phyloP scores from a whole-genome alignment of 2,888 invertebrate genomes.

The Yponomeuta plumbellus region DNA sequence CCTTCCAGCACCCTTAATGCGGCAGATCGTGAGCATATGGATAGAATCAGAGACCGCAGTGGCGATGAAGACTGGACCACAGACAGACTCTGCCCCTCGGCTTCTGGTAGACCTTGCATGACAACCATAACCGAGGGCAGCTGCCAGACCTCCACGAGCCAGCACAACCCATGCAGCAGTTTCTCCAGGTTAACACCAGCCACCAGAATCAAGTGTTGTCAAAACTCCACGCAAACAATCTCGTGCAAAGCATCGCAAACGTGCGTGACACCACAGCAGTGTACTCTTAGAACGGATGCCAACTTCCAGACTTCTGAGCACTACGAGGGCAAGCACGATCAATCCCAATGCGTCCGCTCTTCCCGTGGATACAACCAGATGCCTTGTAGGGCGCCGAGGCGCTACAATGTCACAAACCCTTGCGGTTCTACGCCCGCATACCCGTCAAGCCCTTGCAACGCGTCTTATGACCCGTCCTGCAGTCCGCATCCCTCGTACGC shows the following conservation, averaged over 20 bases:
- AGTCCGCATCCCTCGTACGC: background rate
- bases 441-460: background rate
- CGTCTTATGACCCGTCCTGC: background rate
- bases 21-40: background rate
- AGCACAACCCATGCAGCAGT: background rate
- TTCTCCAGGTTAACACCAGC: background rate
- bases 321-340: background rate
- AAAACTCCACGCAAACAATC: background rate
- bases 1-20: background rate
- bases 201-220: background rate
- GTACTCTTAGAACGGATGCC: background rate
- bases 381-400: background rate
- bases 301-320: background rate
- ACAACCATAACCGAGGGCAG: background rate
- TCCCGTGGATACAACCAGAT: background rate
- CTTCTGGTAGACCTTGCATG: background rate
- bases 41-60: background rate
- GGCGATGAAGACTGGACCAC: background rate
- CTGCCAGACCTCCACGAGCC: background rate
- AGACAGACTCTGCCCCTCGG: background rate
- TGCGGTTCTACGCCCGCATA: background rate
- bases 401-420: background rate
- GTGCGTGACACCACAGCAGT: background rate
- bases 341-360: background rate
- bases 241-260: background rate